Percentiles rank a stretch among this genome's conserved stretches.
phyloP scores from a whole-genome alignment of 2,797 vertebrate species.

The Poeciliopsis infans region DNA sequence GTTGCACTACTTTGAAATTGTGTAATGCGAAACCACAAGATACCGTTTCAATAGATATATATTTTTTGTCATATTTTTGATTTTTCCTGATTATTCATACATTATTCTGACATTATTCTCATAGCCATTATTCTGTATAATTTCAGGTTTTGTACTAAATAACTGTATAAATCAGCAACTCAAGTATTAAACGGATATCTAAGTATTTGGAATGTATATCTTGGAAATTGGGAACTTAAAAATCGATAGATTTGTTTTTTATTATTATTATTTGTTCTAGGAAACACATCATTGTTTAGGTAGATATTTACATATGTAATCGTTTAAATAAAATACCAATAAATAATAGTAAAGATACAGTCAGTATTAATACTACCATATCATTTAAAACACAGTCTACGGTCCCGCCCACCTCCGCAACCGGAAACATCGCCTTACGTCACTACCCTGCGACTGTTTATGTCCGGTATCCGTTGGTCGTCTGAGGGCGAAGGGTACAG shows the following conservation, averaged over 20 bases:
- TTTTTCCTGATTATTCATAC: background rate
- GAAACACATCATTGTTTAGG: background rate
- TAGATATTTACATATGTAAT: background rate
- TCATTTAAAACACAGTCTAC: too few relatives aligned
- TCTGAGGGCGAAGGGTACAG: conserved; percentile 51
- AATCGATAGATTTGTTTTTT: background rate
- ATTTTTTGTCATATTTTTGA: background rate
- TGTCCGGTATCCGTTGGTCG: conserved; percentile 1
- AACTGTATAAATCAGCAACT: background rate
- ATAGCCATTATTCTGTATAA: background rate
- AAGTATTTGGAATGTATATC: background rate
- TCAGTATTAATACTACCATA: too few relatives aligned
- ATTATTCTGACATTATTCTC: too few relatives aligned
- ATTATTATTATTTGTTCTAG: background rate
- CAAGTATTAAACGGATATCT: background rate
- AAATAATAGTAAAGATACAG: background rate
- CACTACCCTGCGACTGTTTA: conserved; percentile 56
- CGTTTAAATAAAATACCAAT: background rate
- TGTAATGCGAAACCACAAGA: background rate
- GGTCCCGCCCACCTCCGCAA: background rate
- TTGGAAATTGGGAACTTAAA: background rate
- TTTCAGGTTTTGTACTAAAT: background rate
- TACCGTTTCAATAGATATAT: background rate
- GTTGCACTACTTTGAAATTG: background rate
- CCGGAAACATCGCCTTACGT: conserved; percentile 21